Evolutionary conservation across 2,888 invertebrate genomes (phyloP), one percentile per base, ranked within the genome.

Genomic region (Trissonchulus latispiculum): DNA sequence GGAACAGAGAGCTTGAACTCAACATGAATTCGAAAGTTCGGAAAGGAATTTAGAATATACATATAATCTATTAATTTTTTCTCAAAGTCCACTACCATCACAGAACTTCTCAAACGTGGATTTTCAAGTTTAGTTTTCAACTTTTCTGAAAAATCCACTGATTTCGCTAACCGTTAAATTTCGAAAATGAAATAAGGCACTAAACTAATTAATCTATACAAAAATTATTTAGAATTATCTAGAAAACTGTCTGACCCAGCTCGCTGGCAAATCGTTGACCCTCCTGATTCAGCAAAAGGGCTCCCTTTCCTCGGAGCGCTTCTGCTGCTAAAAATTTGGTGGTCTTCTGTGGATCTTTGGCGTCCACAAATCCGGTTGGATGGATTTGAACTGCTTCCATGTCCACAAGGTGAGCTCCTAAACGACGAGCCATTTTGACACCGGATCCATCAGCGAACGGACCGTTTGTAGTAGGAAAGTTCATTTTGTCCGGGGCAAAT

Each of bases 281-380:
- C 3, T 80, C 74, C 2, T 78, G 75, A 70, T 79, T 80, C 31
- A 81, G 74, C 77, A 80, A 18, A 2, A 70, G 23, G 15, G 33
- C 67, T 8, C 75, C 82, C 72, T 80, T 80, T 71, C 82, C 82
- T 18, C 82, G 75, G 29, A 82, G 76, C 31, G 82, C 82, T 70
- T 82, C 82, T 18, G 82, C 82, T 0, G 82, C 82, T 61, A 82
- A 75, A 75, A 82, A 82, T 72, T 82, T 82, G 1, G 82, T 82
- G 28, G 61, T 69, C 1, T 77, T 80, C 0, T 62, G 69, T 15
- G 82, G 82, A 1, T 77, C 76, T 33, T 80, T 80, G 2, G 82
- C 81, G 70, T 82, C 82, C 29, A 82, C 77, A 73, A 82, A 82
- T 0, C 80, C 73, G 2, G 73, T 73, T 69, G 73, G 73, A 71